phyloP scores from a whole-genome alignment of 2,888 invertebrate species.

The Operophtera brumata region DNA sequence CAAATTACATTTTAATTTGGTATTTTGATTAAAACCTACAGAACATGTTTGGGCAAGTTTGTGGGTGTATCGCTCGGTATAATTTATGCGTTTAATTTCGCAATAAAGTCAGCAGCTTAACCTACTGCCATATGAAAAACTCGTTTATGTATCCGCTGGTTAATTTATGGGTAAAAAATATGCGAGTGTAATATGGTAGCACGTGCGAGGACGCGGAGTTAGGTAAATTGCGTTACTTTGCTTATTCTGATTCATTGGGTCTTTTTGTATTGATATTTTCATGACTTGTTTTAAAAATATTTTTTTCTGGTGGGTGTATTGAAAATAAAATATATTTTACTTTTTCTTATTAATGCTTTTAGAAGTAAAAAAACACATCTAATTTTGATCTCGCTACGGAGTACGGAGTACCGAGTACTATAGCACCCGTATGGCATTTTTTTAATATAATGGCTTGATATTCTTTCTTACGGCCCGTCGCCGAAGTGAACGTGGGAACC shows the following conservation, averaged over 20 bases:
- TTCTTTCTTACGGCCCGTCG: too few relatives aligned
- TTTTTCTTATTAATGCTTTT: too few relatives aligned
- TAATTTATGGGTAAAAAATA: constrained; percentile 75
- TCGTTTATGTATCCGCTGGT: constrained; percentile 60
- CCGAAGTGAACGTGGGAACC: too few relatives aligned
- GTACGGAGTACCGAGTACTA: too few relatives aligned
- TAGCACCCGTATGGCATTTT: too few relatives aligned
- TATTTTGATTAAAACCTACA: constrained; percentile 26
- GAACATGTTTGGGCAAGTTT: constrained; percentile 33
- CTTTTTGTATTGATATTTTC: constrained; percentile 4
- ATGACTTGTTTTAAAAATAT: constrained; percentile 2
- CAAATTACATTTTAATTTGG: constrained; percentile 22
- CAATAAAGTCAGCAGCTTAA: constrained; percentile 65
- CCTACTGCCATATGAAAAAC: constrained; percentile 70
- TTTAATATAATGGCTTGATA: too few relatives aligned
- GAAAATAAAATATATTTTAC: too few relatives aligned
- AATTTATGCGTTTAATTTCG: constrained; percentile 78
- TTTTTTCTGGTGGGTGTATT: constrained; percentile 3
- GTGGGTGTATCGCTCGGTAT: constrained; percentile 38
- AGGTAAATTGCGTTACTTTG: constrained; percentile 28
- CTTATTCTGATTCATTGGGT: constrained; percentile 30
- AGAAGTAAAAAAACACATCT: too few relatives aligned
- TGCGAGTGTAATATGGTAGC: constrained; percentile 53
- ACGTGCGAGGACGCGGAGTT: constrained; percentile 30
- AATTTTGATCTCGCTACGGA: too few relatives aligned